Base-by-base conservation (phyloP, 2,797 vertebrate genomes). In the Xiphorhynchus erythropygius region DNA sequence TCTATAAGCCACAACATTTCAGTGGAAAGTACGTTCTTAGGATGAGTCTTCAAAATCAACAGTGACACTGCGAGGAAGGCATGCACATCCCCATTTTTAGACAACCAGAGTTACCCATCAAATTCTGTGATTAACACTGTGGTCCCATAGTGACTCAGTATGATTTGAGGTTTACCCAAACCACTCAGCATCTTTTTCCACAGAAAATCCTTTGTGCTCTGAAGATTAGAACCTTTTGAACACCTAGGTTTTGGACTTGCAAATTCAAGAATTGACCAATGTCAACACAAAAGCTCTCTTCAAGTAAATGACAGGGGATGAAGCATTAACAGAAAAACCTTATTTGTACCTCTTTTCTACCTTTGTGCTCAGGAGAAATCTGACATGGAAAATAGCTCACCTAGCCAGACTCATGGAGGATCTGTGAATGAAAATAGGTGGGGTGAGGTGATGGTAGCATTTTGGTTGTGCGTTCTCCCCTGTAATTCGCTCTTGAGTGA, bases 301-400 rank as follows among this genome's bases (percentile, higher is more conserved):
- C 25, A 73, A 74, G 42, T 57, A 68, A 75, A 71, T 60, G 13
- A 9, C 0, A 5, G 49, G 3, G 18, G 22, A 69, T 18, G 19
- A 68, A 52, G 16, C 9, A 46, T 60, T 41, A 71, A 25, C 21
- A 87, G 67, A 60, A 68, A 53, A 7, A 3, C 13, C 33, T 63
- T 23, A 22, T 30, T 73, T 53, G 9, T 59, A 57, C 3, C 1
- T 59, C 39, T n/a, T 44, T 24, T 10, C 5, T 74, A 11, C 17
- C 4, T 64, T 49, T 64, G 24, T 42, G 24, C 50, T 60, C 8
- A 24, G 53, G 47, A 83, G 69, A 70, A 85, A 81, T 18, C 32
- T 56, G 15, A 15, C 0, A 0, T 39, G 57, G 39, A 59, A 69
- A 75, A 53, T 0, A 47, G 18, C 5, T 47, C 10, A 18, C 5